A percentile compares a stretch with the other conserved stretches of the same genome.
phyloP scores from a whole-genome alignment of 2,113 vertebrate species.

The Camelus dromedarius region DNA sequence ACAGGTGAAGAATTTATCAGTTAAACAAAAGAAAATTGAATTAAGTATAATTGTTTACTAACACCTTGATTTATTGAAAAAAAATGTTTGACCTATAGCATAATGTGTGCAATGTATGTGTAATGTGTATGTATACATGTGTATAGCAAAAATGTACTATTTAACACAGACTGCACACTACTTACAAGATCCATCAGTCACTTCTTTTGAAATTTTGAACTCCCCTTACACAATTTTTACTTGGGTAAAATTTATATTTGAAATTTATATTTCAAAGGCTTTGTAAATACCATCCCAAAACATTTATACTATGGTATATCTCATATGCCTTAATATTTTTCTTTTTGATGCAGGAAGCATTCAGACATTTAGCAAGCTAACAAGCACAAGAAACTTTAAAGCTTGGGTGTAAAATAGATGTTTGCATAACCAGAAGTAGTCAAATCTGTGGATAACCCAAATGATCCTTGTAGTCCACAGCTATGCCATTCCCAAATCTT shows the following conservation, averaged over 20 bases:
- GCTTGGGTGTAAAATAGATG: background rate
- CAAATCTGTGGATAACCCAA: background rate
- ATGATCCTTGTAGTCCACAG: background rate
- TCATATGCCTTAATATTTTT: background rate
- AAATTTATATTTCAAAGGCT: background rate
- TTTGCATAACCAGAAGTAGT: background rate
- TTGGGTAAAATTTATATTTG: background rate
- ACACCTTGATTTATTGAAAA: background rate
- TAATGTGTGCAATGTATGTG: background rate
- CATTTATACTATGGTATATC: background rate
- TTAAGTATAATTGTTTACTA: background rate
- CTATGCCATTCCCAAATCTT: background rate
- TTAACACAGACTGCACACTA: background rate
- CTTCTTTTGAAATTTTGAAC: background rate
- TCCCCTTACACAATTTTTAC: background rate
- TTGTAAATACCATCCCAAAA: background rate
- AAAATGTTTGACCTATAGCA: background rate
- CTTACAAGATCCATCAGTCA: background rate
- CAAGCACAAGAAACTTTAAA: background rate
- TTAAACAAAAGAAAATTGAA: background rate
- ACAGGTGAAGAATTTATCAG: background rate
- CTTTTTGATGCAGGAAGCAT: background rate
- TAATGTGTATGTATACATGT: background rate
- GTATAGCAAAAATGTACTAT: background rate
- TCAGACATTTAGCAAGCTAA: background rate